These are phyloP conservation scores for Cremastobaeus sp. DNA, from an alignment of 2,888 invertebrate genomes.

Conservation along the genomic window DNA sequence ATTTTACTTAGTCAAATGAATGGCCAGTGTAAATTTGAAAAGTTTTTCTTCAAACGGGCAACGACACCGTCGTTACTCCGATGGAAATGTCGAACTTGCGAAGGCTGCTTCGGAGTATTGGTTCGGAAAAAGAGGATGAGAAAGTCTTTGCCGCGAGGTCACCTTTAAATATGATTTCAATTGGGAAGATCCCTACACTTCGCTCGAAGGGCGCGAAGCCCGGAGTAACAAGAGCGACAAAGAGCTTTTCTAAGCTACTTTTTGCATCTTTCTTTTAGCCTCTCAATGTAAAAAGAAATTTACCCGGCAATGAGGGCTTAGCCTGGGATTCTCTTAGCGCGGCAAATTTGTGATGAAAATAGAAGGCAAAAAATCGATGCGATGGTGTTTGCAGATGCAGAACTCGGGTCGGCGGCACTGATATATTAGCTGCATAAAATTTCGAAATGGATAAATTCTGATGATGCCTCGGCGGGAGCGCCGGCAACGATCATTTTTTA, in stretches of 20 bases:
- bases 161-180: slow-evolving; percentile 59
- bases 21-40: too few species aligned
- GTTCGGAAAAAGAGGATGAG: slow-evolving; percentile 37
- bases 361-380: slow-evolving; percentile 32
- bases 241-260: slow-evolving; percentile 33
- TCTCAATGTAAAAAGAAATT: slow-evolving; percentile 43
- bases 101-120: too few species aligned
- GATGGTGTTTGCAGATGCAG: slow-evolving; percentile 14
- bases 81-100: too few species aligned
- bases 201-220: background rate
- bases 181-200: slow-evolving; percentile 40
- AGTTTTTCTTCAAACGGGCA: too few species aligned
- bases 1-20: too few species aligned
- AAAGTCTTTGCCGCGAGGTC: slow-evolving; percentile 42
- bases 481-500: too few species aligned
- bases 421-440: slow-evolving; percentile 32
- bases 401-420: slow-evolving; percentile 6
- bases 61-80: too few species aligned
- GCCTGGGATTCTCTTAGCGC: slow-evolving; percentile 20
- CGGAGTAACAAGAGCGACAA: slow-evolving; percentile 23
- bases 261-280: slow-evolving; percentile 29
- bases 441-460: too few species aligned
- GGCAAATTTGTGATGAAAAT: slow-evolving; percentile 25
- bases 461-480: too few species aligned
- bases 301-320: slow-evolving; percentile 37